Evolutionary conservation across 2,888 invertebrate species (phyloP), one percentile per base, ranked within the genome.

Genomic region (Syrphus vitripennis): DNA sequence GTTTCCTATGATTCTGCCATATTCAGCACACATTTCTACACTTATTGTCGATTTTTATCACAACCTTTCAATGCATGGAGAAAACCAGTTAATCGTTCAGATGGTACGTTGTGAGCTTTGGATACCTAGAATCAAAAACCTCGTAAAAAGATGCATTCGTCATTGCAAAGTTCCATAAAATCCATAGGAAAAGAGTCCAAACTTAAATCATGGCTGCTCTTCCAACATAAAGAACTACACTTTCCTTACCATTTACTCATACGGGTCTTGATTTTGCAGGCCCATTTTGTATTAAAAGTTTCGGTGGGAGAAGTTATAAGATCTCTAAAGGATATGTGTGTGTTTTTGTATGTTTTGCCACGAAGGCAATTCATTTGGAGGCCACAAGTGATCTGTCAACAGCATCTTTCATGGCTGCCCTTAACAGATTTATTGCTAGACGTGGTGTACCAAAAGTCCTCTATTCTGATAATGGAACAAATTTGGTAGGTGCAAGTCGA

Each of bases 391-490:
- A 69, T 14, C 59, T 77, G 37, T 77, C 69, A 4, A 70, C 69
- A 14, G n/a, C 69, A 14, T 21, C 69, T 2, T 77, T 77, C 26
- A 21, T 69, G 21, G 77, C 77, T 12, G 77, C 69, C 9, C 61
- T 77, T 14, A 26, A 31, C 19, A 34, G 69, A 2, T 77, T 77
- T 29, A 16, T 42, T 12, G 31, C 69, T 4, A 24, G 69, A 12
- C 77, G 69, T 31, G 59, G 76, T 10, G 45, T 57, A 12, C 59
- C 53, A 2, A 9, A 45, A 1, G 37, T 45, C 10, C 10, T 76
- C 2, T 76, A 57, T 29, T 67, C 76, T 2, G 67, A 67, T 31
- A 76, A 76, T 12, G 76, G 57, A 14, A 69, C 77, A 19, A 77
- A 77, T 29, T 48, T 77, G 48, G 61, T 77, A 1, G 70, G 61